Evolutionary conservation across 2,888 invertebrate genomes (phyloP).

Genomic region (Euproctis similis): DNA sequence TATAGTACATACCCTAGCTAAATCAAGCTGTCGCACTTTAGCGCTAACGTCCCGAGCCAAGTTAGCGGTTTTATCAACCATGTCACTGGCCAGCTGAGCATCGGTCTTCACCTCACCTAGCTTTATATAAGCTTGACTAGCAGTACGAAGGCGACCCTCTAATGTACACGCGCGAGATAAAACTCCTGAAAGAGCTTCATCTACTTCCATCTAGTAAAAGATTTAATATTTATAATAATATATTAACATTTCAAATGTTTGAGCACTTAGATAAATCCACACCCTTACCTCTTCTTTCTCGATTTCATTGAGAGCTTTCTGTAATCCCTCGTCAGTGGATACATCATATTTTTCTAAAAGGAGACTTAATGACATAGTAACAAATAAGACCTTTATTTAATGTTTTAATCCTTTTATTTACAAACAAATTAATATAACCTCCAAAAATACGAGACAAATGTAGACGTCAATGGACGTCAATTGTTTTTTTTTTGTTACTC

Average conservation of each 20-base stretch:
- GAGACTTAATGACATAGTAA: slow-evolving; percentile 47
- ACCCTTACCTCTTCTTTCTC: slow-evolving; percentile 73
- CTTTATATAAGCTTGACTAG: slow-evolving; percentile 88
- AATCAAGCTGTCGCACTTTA: slow-evolving; percentile 94
- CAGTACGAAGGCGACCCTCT: slow-evolving; percentile 85
- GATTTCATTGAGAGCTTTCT: slow-evolving; percentile 72
- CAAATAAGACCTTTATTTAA: no score
- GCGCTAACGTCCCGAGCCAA: slow-evolving; percentile 96
- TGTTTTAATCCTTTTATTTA: slow-evolving; percentile 10
- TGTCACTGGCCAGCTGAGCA: slow-evolving; percentile 86
- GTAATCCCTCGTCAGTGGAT: slow-evolving; percentile 74
- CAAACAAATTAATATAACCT: slow-evolving; percentile 6
- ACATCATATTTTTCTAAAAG: slow-evolving; percentile 67
- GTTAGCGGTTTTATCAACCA: slow-evolving; percentile 90
- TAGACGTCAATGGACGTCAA: no score
- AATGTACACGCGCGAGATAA: slow-evolving; percentile 84
- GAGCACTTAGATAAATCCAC: no score
- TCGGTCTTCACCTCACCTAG: slow-evolving; percentile 86
- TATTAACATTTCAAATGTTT: no score
- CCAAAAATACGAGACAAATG: no score
- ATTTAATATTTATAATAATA: no score
- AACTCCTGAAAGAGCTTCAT: slow-evolving; percentile 81
- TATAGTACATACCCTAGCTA: slow-evolving; percentile 84
- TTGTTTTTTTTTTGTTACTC: no score
- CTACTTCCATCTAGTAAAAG: slow-evolving; percentile 82